These are phyloP conservation scores for Ginglymostoma cirratum DNA, from an alignment of 2,113 vertebrate species.

Conservation along the genomic window DNA sequence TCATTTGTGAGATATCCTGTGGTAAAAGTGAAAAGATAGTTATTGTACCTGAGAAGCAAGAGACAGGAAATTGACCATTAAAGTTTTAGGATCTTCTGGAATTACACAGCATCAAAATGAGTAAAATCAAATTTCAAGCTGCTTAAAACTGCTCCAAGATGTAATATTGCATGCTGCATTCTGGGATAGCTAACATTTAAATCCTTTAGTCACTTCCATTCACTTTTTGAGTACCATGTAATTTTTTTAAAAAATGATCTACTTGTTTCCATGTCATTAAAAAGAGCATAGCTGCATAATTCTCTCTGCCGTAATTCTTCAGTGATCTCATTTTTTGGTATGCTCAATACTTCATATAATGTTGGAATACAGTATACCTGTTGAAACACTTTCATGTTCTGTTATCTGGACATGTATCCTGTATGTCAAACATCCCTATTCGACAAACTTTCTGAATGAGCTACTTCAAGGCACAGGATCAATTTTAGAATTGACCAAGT, in stretches of 20 bases:
- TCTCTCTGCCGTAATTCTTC: background rate
- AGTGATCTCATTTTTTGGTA: background rate
- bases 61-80: background rate
- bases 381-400: background rate
- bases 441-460: background rate
- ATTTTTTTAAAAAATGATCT: background rate
- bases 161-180: background rate
- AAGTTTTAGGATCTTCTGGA: background rate
- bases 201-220: background rate
- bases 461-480: background rate
- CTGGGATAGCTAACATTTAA: background rate
- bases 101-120: background rate
- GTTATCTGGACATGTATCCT: background rate
- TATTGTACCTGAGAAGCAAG: background rate
- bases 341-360: background rate
- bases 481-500: background rate
- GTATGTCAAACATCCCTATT: background rate
- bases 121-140: background rate
- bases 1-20: background rate
- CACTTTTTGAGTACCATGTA: conserved; percentile 48
- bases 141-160: background rate
- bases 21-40: background rate
- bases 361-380: background rate
- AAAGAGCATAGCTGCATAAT: background rate
- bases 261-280: background rate